Evolutionary conservation across 2,888 invertebrate species (phyloP).

Genomic region (Cyclophora punctaria): DNA sequence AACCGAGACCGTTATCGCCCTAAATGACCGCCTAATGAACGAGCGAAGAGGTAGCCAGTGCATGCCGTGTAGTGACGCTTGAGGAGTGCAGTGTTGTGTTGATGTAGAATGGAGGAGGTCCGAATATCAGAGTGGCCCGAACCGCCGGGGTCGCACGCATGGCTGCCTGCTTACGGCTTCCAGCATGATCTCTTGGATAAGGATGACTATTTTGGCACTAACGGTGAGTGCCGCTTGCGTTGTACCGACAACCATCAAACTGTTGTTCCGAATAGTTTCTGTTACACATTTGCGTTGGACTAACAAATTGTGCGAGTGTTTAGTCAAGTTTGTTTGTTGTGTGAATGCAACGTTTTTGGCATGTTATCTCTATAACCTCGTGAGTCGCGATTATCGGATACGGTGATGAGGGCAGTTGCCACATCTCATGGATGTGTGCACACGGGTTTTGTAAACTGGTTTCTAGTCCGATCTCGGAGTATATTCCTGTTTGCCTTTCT

Average conservation of each 20-base stretch:
- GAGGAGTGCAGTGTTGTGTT: slow-evolving; percentile 71
- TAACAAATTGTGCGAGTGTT: slow-evolving; percentile 16
- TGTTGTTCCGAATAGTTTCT: too few relatives aligned
- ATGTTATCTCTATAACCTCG: slow-evolving; percentile 14
- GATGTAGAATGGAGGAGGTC: slow-evolving; percentile 77
- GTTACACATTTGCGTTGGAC: slow-evolving; percentile 26
- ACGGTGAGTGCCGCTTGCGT: slow-evolving; percentile 68
- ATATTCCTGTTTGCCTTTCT: slow-evolving; percentile 7
- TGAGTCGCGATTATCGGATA: slow-evolving; percentile 14
- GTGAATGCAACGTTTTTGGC: slow-evolving; percentile 4
- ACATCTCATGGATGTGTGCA: slow-evolving; percentile 21
- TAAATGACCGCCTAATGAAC: slow-evolving; percentile 70
- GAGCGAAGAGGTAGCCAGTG: slow-evolving; percentile 67
- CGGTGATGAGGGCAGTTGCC: slow-evolving; percentile 21
- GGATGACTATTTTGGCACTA: slow-evolving; percentile 79
- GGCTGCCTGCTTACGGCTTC: slow-evolving; percentile 87
- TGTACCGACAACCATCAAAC: slow-evolving; percentile 2
- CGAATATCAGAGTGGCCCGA: slow-evolving; percentile 81
- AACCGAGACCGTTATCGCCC: slow-evolving; percentile 60
- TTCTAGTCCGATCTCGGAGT: slow-evolving; percentile 16
- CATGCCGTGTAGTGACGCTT: slow-evolving; percentile 62
- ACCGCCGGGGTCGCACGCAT: slow-evolving; percentile 81
- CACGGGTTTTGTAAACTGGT: slow-evolving; percentile 22
- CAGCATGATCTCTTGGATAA: slow-evolving; percentile 79
- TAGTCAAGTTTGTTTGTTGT: slow-evolving; percentile 5